phyloP scores from a whole-genome alignment of 2,797 vertebrate genomes.

The Characodon lateralis region DNA sequence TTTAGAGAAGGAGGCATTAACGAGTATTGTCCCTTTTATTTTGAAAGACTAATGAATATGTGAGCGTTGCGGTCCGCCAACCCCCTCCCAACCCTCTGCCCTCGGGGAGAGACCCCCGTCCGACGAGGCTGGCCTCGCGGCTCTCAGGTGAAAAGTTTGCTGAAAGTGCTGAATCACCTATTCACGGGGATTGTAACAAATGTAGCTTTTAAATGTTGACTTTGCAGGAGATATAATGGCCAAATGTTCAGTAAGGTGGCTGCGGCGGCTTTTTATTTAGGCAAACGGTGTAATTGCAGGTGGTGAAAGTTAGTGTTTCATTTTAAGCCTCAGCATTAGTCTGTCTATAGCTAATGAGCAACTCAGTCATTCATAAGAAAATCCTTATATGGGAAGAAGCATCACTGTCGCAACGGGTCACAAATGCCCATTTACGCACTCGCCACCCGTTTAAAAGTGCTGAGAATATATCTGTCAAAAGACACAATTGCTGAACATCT shows the following conservation, averaged over 20 bases:
- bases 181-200: constrained; percentile 34
- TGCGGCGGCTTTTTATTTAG: constrained; percentile 18
- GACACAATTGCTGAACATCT: constrained; percentile 77
- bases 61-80: constrained; percentile 79
- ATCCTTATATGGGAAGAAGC: not conserved
- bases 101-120: constrained; percentile 73
- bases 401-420: constrained; percentile 38
- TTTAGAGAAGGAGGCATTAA: constrained; percentile 73
- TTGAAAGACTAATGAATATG: constrained; percentile 79
- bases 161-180: constrained; percentile 43
- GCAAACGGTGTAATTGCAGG: constrained; percentile 9
- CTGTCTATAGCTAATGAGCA: constrained; percentile 26
- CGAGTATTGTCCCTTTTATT: constrained; percentile 84
- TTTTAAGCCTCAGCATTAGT: constrained; percentile 17
- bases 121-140: constrained; percentile 73
- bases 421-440: constrained; percentile 70
- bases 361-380: constrained; percentile 32
- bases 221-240: constrained; percentile 4
- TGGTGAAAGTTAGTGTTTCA: constrained; percentile 12
- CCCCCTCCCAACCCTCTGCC: constrained; percentile 75
- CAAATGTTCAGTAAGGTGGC: not conserved
- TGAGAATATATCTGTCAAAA: constrained; percentile 75
- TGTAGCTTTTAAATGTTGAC: constrained; percentile 30
- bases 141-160: constrained; percentile 87
- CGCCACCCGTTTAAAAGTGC: constrained; percentile 65